Base-by-base conservation (phyloP, 2,888 invertebrate genomes). In the Stenurella melanura region DNA sequence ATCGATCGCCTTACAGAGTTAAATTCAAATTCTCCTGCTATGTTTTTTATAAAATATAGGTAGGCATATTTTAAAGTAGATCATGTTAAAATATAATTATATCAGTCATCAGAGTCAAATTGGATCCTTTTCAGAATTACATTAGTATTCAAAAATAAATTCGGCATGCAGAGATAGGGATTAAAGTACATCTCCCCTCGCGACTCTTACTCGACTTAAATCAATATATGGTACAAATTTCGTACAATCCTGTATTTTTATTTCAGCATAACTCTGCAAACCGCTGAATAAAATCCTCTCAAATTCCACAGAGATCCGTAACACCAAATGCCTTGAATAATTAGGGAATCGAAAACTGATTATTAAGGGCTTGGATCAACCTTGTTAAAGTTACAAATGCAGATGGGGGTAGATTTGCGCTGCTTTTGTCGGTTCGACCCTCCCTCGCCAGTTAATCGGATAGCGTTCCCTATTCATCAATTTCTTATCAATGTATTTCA, bases 281-380 rank as follows among this genome's bases (percentile, higher is more conserved):
- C 50, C 17, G 18, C 30, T 42, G 60, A 21, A 38, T 34, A 58
- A 70, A 70, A 70, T 58, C 10, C 58, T 58, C 60, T 42, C 60
- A 70, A 42, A 67, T 69, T 57, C 34, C 34, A 3, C 18, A 60
- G 57, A 70, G 58, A 42, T 58, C 58, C 69, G 34, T 57, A 26
- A 54, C 69, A 77, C 82, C 80, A 77, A 77, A 79, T 78, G 75
- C 80, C 78, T 75, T 68, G 79, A 82, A 83, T 86, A 85, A 86
- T 86, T 85, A 84, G 85, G 81, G 84, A 83, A 84, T 85, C 83
- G 85, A 85, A 85, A 85, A 84, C 83, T 85, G 83, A 85, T 86
- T 86, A 86, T 85, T 81, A 81, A 81, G 80, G 80, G 78, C 77
- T 77, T 74, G 80, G 80, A 84, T 82, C 79, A 78, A 81, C 81